phyloP scores from a whole-genome alignment of 92 coral and sea anemone species.

The Bergia sp. region DNA sequence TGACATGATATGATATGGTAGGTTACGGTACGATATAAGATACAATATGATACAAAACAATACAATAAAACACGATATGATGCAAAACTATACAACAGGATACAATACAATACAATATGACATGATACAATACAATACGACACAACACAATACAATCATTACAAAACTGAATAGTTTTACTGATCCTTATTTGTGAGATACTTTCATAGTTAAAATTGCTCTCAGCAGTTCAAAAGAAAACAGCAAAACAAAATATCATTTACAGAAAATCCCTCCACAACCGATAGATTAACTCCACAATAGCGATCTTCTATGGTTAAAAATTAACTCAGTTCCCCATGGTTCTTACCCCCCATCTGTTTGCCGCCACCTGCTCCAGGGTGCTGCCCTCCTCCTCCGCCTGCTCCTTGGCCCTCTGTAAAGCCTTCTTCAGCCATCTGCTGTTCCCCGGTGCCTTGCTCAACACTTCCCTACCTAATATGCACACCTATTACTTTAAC shows the following conservation, averaged over 20 bases:
- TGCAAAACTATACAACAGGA: background rate
- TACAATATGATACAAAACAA: background rate
- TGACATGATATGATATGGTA: no score
- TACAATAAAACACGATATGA: background rate
- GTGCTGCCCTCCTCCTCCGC: constrained; percentile 83
- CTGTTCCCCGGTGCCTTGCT: constrained; percentile 61
- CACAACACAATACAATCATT: background rate
- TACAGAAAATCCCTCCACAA: no score
- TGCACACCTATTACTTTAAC: background rate
- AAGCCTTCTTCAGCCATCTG: constrained; percentile 83
- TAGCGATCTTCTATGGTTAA: background rate
- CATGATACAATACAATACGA: background rate
- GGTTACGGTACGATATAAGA: background rate
- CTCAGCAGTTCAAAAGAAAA: no score
- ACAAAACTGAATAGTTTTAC: no score
- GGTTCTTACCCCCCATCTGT: constrained; percentile 83
- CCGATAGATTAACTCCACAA: background rate
- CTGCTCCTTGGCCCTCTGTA: constrained; percentile 86
- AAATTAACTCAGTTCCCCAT: background rate
- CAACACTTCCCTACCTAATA: background rate
- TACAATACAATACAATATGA: background rate
- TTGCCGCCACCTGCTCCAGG: constrained; percentile 78
- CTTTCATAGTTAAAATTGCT: no score
- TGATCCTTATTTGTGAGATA: no score
- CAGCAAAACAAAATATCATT: no score